Evolutionary conservation across 2,888 invertebrate genomes (phyloP).

Genomic region (Thelaira solivaga): DNA sequence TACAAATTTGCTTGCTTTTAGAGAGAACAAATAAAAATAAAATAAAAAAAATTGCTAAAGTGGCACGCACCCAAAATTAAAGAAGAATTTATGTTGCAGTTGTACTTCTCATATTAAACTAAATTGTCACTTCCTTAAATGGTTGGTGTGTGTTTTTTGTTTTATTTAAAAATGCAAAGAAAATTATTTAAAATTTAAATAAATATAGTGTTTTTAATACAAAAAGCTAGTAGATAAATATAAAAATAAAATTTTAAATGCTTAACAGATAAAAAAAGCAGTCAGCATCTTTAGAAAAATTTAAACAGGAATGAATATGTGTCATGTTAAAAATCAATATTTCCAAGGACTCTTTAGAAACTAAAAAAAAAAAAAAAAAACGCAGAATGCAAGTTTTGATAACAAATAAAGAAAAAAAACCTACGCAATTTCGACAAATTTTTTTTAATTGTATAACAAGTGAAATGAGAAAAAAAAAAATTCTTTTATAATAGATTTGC

Average conservation of each 20-base stretch:
- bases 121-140: slow-evolving; percentile 52
- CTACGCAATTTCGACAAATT: too few species aligned
- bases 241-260: background rate
- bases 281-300: background rate
- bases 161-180: background rate
- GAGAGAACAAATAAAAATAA: slow-evolving; percentile 6
- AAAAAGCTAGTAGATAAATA: background rate
- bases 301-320: slow-evolving; percentile 21
- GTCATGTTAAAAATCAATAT: slow-evolving; percentile 54
- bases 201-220: background rate
- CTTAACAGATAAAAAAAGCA: background rate
- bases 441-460: too few species aligned
- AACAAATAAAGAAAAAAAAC: background rate
- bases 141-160: slow-evolving; percentile 32
- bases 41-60: slow-evolving; percentile 24
- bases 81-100: slow-evolving; percentile 48
- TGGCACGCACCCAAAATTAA: slow-evolving; percentile 55
- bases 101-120: slow-evolving; percentile 46
- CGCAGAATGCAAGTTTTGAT: background rate
- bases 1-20: too few species aligned
- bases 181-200: background rate
- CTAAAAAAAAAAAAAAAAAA: background rate
- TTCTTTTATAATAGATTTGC: too few species aligned
- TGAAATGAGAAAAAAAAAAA: too few species aligned
- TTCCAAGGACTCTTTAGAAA: slow-evolving; percentile 39